Conservation (phyloP, 2,797 vertebrate species). For the Pelodytes ibericus region DNA sequence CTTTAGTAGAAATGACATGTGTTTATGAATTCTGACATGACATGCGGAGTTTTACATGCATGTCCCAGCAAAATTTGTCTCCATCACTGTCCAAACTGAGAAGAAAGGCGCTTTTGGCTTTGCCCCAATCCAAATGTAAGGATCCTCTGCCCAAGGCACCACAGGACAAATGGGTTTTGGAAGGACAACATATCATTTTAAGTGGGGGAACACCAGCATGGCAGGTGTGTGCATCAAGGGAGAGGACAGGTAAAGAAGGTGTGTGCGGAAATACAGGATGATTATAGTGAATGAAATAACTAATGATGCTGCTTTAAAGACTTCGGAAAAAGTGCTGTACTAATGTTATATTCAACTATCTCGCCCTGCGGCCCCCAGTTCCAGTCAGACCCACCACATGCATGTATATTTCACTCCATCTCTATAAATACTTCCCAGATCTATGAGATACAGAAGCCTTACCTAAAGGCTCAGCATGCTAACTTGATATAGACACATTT, state of each 20-base stretch:
- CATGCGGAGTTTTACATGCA: conserved; percentile 19
- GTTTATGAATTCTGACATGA: conserved; percentile 35
- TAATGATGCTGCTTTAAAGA: conserved; percentile 38
- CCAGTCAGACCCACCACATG: conserved; percentile 41
- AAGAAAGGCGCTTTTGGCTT: not conserved
- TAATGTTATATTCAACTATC: conserved; percentile 8
- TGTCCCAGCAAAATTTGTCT: conserved; percentile 19
- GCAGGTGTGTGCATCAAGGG: conserved; percentile 51
- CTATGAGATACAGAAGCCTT: no score
- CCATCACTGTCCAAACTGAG: conserved; percentile 28
- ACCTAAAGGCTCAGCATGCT: no score
- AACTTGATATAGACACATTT: no score
- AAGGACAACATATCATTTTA: conserved; percentile 41
- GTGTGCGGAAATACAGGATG: conserved; percentile 42
- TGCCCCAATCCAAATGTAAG: conserved; percentile 23
- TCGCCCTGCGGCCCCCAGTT: conserved; percentile 32
- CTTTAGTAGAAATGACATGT: conserved; percentile 14
- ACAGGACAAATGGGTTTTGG: conserved; percentile 52
- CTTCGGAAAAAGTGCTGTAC: conserved; percentile 17
- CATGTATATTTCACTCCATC: conserved; percentile 1
- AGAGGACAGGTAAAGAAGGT: conserved; percentile 33
- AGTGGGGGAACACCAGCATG: conserved; percentile 50
- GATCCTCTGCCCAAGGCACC: conserved; percentile 29
- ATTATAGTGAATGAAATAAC: conserved; percentile 42
- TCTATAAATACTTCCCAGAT: not conserved